Percentiles rank a stretch among this genome's conserved stretches.
Evolutionary conservation across 2,797 vertebrate species (phyloP).

Genomic region (Microctenopoma lineatum): DNA sequence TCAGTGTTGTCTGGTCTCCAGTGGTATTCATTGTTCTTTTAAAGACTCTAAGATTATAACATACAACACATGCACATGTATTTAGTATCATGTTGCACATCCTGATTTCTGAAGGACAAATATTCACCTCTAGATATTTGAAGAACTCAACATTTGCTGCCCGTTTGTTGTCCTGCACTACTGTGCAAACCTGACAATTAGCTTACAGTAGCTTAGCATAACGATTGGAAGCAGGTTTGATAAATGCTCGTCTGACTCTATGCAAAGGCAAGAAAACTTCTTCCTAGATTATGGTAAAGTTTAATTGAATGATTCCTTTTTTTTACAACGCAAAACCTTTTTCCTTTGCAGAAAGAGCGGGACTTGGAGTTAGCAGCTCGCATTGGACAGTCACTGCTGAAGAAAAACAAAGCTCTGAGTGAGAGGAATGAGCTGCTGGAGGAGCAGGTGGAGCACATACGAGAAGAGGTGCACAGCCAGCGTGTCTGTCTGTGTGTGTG

Average conservation of each 20-base stretch:
- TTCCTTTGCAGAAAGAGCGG: constrained; percentile 92
- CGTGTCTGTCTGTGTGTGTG: too few relatives aligned
- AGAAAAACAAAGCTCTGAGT: constrained; percentile 97
- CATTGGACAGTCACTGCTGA: constrained; percentile 96
- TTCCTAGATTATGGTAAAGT: too few relatives aligned
- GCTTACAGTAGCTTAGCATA: background rate
- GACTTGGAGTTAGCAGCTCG: constrained; percentile 97
- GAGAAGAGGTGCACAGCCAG: constrained; percentile 89
- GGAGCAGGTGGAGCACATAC: constrained; percentile 95
- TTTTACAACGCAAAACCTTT: background rate
- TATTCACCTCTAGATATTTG: too few relatives aligned
- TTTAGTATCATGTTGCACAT: too few relatives aligned
- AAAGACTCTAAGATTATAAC: background rate
- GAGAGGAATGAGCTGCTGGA: constrained; percentile 95
- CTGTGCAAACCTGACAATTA: background rate
- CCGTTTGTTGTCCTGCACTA: too few relatives aligned
- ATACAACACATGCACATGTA: too few relatives aligned
- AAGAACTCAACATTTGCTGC: too few relatives aligned
- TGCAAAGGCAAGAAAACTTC: background rate
- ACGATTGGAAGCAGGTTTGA: background rate
- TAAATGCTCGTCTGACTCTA: background rate
- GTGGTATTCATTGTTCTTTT: background rate
- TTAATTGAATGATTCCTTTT: background rate
- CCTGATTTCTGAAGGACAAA: too few relatives aligned
- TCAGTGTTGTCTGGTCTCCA: background rate